Evolutionary conservation across 2,888 invertebrate genomes (phyloP).

Genomic region (Drosophila dives): DNA sequence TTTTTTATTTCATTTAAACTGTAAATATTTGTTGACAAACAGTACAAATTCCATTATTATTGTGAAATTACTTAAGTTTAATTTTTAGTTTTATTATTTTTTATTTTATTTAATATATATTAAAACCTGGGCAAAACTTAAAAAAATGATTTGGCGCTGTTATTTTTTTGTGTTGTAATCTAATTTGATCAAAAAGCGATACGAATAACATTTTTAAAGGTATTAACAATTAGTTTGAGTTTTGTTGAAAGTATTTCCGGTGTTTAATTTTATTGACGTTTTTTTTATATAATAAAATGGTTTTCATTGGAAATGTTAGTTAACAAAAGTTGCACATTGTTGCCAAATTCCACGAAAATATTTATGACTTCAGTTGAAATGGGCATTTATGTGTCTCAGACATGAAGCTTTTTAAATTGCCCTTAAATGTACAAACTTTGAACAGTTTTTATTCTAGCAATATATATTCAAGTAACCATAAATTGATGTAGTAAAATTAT

Average conservation of each 20-base stretch:
- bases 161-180: not conserved
- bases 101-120: not conserved
- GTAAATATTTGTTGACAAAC: not conserved
- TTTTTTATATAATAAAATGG: not conserved
- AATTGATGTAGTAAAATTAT: not conserved
- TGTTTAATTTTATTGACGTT: not conserved
- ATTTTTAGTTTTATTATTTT: no score
- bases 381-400: not conserved
- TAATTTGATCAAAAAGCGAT: constrained; percentile 11
- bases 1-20: not conserved
- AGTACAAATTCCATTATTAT: not conserved
- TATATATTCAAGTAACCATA: not conserved
- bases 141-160: no score
- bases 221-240: constrained; percentile 4
- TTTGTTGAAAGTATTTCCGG: constrained; percentile 1
- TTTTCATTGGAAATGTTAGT: not conserved
- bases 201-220: constrained; percentile 6
- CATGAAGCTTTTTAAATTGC: not conserved
- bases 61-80: not conserved
- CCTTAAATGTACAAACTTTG: not conserved
- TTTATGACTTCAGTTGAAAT: constrained; percentile 18
- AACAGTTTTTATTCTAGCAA: not conserved
- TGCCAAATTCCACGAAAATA: constrained; percentile 7
- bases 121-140: no score
- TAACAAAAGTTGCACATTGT: not conserved